Base-by-base conservation (phyloP, 2,888 invertebrate species). In the Campaea margaritaria region DNA sequence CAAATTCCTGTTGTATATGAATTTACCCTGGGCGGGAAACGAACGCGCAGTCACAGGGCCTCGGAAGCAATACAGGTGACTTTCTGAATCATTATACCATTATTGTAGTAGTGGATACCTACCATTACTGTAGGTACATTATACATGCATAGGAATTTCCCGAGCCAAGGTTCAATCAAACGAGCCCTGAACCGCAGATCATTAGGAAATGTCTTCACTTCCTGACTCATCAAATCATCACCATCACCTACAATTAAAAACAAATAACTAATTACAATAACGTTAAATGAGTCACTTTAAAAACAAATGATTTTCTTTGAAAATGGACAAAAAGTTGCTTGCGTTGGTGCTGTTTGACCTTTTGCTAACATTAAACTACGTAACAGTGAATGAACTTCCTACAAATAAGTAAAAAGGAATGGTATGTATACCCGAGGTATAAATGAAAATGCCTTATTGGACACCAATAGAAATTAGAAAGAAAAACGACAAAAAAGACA, bases 251-350 rank as follows among this genome's bases (percentile, higher is more conserved):
- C 15, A 42, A 42, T 16, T n/a, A 38, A n/a, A 43, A 36, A 16
- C 16, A 38, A 42, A 15, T 34, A 42, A 31, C 31, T 8, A 9
- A 43, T 28, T 27, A 42, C 11, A 31, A 39, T 8, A 38, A 43
- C 13, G 16, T 15, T 34, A 11, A 42, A 45, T 42, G 3, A 13
- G 31, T 12, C 15, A 44, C 13, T 44, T 28, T 11, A 16, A 15
- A 46, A 28, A 53, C 36, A 45, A 52, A 45, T 44, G 12, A 57
- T 61, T 52, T 61, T 51, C 46, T 58, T 46, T 41, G 59, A 54
- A 55, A 41, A 50, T n/a, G 41, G 14, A 52, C 65, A 67, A 63
- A 65, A 63, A 67, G 39, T 36, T 50, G 53, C 53, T 49, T 49
- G 36, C 57, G 46, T 58, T 48, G 54, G 49, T 53, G 54, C 51